Evolutionary conservation across 1,140 invertebrate species (phyloP), one percentile per base, ranked within the genome.

Genomic region (Penaeus indicus): DNA sequence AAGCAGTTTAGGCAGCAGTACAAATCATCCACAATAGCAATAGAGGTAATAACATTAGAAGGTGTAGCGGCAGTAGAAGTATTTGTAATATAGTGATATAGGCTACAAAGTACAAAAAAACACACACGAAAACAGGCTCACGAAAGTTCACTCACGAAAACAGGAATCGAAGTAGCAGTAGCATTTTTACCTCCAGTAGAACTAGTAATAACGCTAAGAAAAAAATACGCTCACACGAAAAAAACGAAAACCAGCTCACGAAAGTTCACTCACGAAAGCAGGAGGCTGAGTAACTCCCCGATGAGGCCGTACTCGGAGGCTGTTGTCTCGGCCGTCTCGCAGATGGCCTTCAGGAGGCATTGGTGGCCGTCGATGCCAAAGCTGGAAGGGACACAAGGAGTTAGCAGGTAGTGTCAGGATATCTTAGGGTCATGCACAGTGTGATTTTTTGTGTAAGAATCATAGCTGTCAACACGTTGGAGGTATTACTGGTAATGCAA

Each of bases 261-360:
- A 75, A 42, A 1, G 72, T 42, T 18, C 13, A 85, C 89, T 86
- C 67, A 90, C 89, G 81, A 84, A 18, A 90, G 89, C 8, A 90
- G 21, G 19, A 88, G 85, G 54, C 72, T 63, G 16, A 90, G 62
- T 11, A 90, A 80, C 62, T 90, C 61, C 10, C 89, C 89, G 64
- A 90, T 63, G 8, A 90, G 64, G 11, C 89, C 89, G 32, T 84
- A 86, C n/a, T 90, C 85, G 18, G 80, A 69, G 11, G 83, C 25
- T 11, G 89, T 67, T 3, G 27, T 67, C 27, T 90, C 89, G 2
- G 89, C 89, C 11, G 77, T 85, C 67, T 90, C 80, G n/a, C 89
- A 90, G 38, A 90, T 90, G 79, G 89, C 86, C 21, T 88, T 84
- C 80, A 90, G 85, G 22, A 90, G 42, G 62, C 89, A 90, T 54